Evolutionary conservation across 2,888 invertebrate species (phyloP).

Genomic region (Xylocampa areola): DNA sequence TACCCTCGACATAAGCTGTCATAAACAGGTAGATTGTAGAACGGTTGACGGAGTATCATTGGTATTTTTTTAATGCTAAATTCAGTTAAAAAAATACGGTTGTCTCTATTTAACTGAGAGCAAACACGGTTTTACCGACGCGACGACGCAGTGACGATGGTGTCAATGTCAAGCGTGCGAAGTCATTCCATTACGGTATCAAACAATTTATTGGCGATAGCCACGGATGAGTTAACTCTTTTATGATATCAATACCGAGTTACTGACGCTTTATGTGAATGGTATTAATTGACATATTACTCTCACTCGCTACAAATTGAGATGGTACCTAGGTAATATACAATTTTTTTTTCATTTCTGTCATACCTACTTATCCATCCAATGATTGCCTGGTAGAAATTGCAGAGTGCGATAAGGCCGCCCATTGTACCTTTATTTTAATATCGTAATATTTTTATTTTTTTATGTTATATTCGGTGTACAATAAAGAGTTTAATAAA

Average conservation of each 20-base stretch:
- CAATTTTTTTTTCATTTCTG: no score
- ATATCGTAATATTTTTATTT: no score
- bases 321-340: no score
- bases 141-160: no score
- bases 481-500: no score
- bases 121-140: conserved; percentile 4
- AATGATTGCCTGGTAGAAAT: no score
- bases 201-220: conserved; percentile 50
- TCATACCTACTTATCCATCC: background rate
- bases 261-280: conserved; percentile 10
- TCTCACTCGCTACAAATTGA: conserved; percentile 12
- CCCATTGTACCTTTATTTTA: no score
- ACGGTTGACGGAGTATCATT: background rate
- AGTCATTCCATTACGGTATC: conserved; percentile 45
- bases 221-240: conserved; percentile 43
- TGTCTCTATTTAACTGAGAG: conserved; percentile 2
- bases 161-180: conserved; percentile 19
- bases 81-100: conserved; percentile 3
- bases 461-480: no score
- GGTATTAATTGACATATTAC: conserved; percentile 33
- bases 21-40: conserved; percentile 22
- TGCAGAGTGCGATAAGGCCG: no score
- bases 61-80: conserved; percentile 6
- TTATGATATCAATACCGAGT: conserved; percentile 51
- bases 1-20: conserved; percentile 24